A percentile compares a stretch with the other conserved stretches of the same genome.
phyloP scores from a whole-genome alignment of 2,888 invertebrate genomes.

The Andrena bicolor region DNA sequence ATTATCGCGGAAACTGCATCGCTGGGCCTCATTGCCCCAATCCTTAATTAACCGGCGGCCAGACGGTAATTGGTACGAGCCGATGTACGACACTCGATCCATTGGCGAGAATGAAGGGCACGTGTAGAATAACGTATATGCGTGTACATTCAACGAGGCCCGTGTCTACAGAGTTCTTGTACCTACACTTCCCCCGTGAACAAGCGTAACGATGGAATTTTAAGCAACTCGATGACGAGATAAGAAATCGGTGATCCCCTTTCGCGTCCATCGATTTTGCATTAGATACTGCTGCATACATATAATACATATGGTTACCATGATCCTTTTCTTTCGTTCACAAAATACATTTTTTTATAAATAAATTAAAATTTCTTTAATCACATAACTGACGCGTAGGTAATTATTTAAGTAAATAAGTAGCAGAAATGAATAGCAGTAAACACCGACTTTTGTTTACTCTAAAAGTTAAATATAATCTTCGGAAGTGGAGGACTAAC shows the following conservation, averaged over 20 bases:
- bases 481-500: not conserved
- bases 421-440: too few species aligned
- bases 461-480: not conserved
- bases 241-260: constrained; percentile 29
- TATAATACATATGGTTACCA: not conserved
- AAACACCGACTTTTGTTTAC: too few species aligned
- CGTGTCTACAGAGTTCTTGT: not conserved
- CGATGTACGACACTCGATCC: constrained; percentile 73
- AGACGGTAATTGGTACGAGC: constrained; percentile 79
- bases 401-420: too few species aligned
- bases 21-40: constrained; percentile 81
- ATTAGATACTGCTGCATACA: constrained; percentile 1
- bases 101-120: constrained; percentile 70
- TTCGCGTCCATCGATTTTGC: constrained; percentile 1
- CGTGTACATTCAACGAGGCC: not conserved
- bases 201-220: constrained; percentile 39
- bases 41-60: constrained; percentile 81
- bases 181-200: not conserved
- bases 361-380: too few species aligned
- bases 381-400: too few species aligned
- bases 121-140: constrained; percentile 46
- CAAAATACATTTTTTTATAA: too few species aligned
- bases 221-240: constrained; percentile 21
- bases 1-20: constrained; percentile 81
- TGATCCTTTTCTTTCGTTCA: too few species aligned